A percentile compares a stretch with the other conserved stretches of the same genome.
phyloP scores from a whole-genome alignment of 2,113 vertebrate species.

The Oreochromis aureus region DNA sequence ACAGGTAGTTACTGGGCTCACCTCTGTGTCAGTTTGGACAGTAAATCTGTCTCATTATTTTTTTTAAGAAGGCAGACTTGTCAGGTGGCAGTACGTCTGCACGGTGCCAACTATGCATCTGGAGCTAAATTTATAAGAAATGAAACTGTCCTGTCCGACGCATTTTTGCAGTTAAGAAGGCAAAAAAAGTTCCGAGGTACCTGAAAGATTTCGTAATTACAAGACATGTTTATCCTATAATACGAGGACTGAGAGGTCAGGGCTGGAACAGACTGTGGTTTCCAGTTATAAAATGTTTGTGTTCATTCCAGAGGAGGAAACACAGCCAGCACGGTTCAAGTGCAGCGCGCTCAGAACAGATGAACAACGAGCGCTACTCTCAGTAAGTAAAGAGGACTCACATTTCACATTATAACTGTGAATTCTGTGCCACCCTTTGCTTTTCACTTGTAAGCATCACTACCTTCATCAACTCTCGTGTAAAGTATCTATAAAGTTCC shows the following conservation, averaged over 20 bases:
- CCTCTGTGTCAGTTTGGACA: background rate
- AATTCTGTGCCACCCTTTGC: background rate
- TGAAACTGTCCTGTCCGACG: no score
- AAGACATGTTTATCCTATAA: background rate
- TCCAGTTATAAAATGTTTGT: background rate
- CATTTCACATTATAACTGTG: background rate
- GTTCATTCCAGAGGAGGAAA: background rate
- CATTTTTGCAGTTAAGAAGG: background rate
- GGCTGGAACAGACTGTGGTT: background rate
- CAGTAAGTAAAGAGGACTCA: background rate
- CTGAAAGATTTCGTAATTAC: background rate
- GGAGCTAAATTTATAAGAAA: background rate
- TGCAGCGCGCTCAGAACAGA: background rate
- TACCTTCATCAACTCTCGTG: background rate
- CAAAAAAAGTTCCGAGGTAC: background rate
- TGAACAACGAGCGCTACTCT: background rate
- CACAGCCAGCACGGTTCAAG: rapidly evolving
- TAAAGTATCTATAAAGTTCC: background rate
- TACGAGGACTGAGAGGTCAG: background rate
- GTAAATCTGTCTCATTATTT: background rate
- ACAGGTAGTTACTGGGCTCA: background rate
- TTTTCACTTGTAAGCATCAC: background rate
- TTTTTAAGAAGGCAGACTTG: background rate
- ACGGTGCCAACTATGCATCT: background rate
- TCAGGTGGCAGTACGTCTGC: background rate